Conservation (phyloP, 2,113 vertebrate genomes). For the Embiotoca jacksoni region DNA sequence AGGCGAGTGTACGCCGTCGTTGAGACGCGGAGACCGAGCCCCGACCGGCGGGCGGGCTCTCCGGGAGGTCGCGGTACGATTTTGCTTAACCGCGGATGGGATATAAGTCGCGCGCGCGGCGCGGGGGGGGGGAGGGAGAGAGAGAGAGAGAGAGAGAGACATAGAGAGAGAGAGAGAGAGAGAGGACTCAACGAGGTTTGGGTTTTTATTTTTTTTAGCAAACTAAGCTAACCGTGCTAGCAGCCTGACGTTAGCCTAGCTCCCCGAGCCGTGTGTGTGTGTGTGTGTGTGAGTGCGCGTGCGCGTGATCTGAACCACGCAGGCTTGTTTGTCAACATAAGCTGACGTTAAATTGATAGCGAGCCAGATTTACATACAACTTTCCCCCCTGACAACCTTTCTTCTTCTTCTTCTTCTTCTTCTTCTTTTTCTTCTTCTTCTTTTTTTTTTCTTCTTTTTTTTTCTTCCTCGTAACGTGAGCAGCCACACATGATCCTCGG, state of each 20-base stretch:
- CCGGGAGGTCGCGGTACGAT: too few relatives aligned
- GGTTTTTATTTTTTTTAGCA: constrained; percentile 67
- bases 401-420: too few relatives aligned
- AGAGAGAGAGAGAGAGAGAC: too few relatives aligned
- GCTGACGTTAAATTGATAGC: constrained; percentile 55
- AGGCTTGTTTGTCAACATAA: constrained; percentile 82
- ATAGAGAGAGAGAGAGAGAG: too few relatives aligned
- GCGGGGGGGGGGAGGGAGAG: too few relatives aligned
- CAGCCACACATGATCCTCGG: too few relatives aligned
- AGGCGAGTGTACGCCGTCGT: constrained; percentile 62
- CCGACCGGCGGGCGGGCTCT: too few relatives aligned
- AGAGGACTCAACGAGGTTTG: constrained; percentile 36
- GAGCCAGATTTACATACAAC: constrained; percentile 30
- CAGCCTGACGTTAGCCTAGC: constrained; percentile 70
- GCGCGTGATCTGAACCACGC: constrained; percentile 64
- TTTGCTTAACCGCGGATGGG: constrained; percentile 32
- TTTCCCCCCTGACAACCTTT: neutral
- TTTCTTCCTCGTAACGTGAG: too few relatives aligned
- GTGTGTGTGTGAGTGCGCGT: too few relatives aligned
- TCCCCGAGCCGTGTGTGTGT: constrained; percentile 55
- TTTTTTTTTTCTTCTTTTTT: too few relatives aligned
- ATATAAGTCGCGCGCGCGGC: constrained; percentile 26
- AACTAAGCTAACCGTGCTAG: constrained; percentile 75
- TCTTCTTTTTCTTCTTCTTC: too few relatives aligned
- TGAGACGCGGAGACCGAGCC: constrained; percentile 38